Conservation (phyloP, 2,888 invertebrate species). For the Pyrocoelia pectoralis region DNA sequence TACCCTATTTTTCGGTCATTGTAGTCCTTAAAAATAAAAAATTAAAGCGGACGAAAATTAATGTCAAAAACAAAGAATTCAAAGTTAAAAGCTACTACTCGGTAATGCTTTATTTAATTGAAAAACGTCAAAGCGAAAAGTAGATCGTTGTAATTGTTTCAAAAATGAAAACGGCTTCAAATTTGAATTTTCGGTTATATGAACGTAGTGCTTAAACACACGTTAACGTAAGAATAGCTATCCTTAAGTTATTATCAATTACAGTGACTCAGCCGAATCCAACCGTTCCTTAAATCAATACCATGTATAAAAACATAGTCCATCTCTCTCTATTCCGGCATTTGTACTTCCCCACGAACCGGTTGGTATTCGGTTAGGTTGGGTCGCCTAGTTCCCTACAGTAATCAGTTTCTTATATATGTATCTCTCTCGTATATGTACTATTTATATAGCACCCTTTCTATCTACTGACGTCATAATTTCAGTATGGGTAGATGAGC, state of each 20-base stretch:
- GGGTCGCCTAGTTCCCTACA: constrained; percentile 58
- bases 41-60: too few relatives aligned
- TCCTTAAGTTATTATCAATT: constrained; percentile 62
- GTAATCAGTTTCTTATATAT: constrained; percentile 56
- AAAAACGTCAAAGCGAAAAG: not conserved
- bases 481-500: constrained; percentile 58
- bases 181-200: constrained; percentile 39
- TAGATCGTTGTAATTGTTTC: constrained; percentile 35
- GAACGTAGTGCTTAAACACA: constrained; percentile 31
- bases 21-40: too few relatives aligned
- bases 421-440: constrained; percentile 41
- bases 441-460: constrained; percentile 38
- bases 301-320: constrained; percentile 59
- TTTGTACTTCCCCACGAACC: constrained; percentile 57
- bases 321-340: constrained; percentile 61
- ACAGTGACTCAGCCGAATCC: constrained; percentile 62
- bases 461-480: constrained; percentile 59
- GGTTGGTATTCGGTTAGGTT: constrained; percentile 60
- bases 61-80: too few relatives aligned
- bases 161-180: constrained; percentile 36
- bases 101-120: not conserved
- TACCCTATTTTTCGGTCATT: not conserved
- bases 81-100: too few relatives aligned
- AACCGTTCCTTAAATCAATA: constrained; percentile 57
- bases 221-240: constrained; percentile 44